Evolutionary conservation across 2,113 vertebrate genomes (phyloP).

Genomic region (Oncorhynchus mykiss): DNA sequence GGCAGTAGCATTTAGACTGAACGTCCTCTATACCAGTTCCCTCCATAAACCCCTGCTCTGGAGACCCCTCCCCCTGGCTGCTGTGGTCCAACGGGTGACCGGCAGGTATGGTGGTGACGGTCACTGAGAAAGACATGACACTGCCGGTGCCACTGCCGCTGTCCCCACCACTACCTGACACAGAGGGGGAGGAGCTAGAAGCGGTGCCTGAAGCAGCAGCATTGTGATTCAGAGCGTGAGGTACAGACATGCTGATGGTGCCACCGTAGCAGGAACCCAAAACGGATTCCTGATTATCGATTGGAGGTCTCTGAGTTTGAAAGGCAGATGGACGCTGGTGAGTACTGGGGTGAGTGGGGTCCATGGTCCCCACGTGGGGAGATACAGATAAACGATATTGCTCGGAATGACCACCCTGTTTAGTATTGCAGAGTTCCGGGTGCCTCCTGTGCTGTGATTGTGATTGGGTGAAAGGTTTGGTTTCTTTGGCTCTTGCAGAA

Average conservation of each 20-base stretch:
- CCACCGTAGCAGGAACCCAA: slow-evolving; percentile 82
- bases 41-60: slow-evolving; percentile 83
- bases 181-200: slow-evolving; percentile 33
- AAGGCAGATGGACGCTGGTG: slow-evolving; percentile 69
- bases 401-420: slow-evolving; percentile 72
- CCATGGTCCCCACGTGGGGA: slow-evolving; percentile 29
- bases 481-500: slow-evolving; percentile 75
- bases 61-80: slow-evolving; percentile 75
- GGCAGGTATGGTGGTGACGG: slow-evolving; percentile 91
- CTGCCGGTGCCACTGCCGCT: slow-evolving; percentile 71
- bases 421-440: slow-evolving; percentile 68
- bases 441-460: slow-evolving; percentile 75
- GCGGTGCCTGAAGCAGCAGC: slow-evolving; percentile 45
- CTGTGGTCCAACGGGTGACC: slow-evolving; percentile 69
- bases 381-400: slow-evolving; percentile 49
- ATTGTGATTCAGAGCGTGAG: slow-evolving; percentile 73
- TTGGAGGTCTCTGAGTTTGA: slow-evolving; percentile 65
- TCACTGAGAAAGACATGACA: slow-evolving; percentile 97
- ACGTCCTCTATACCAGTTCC: slow-evolving; percentile 79
- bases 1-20: slow-evolving; percentile 94
- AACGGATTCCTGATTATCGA: slow-evolving; percentile 65
- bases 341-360: slow-evolving; percentile 59
- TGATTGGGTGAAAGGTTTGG: slow-evolving; percentile 75
- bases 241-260: slow-evolving; percentile 88
- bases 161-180: slow-evolving; percentile 36